Conservation (phyloP, 92 coral and sea anemone genomes). For the Porites divaricata region DNA sequence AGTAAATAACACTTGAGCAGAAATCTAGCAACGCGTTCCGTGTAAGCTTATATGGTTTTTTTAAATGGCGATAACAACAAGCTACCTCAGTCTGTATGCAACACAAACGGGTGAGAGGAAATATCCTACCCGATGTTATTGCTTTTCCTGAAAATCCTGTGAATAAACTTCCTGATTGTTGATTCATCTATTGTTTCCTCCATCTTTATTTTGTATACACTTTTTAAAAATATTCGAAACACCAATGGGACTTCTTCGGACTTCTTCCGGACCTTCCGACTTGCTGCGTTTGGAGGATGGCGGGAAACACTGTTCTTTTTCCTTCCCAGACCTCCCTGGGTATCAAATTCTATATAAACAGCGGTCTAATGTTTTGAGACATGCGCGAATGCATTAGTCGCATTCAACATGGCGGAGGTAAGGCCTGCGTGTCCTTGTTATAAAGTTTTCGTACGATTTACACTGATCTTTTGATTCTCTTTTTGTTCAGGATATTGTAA, state of each 20-base stretch:
- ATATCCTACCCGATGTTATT: slow-evolving; percentile 79
- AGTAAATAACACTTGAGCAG: no score
- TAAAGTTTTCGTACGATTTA: not conserved
- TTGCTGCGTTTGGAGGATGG: not conserved
- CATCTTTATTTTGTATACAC: slow-evolving; percentile 5
- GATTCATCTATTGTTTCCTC: slow-evolving; percentile 44
- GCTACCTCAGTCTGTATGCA: no score
- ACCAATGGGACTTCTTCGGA: not conserved
- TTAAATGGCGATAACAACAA: no score
- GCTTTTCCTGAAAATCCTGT: slow-evolving; percentile 65
- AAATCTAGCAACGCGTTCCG: no score
- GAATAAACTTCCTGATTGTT: slow-evolving; percentile 65
- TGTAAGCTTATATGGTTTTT: no score
- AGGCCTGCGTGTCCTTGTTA: not conserved
- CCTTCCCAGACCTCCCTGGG: not conserved
- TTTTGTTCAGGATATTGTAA: slow-evolving; percentile 83
- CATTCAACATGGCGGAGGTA: slow-evolving; percentile 52
- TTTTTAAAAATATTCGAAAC: not conserved
- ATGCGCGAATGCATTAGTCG: not conserved
- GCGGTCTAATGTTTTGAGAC: not conserved
- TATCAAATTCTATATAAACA: not conserved
- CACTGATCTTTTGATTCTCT: not conserved
- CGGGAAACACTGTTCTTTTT: slow-evolving; percentile 1
- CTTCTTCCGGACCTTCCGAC: no score
- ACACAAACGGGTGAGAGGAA: not conserved